Conservation (phyloP, 2,113 vertebrate species). For the Caloenas nicobarica region DNA sequence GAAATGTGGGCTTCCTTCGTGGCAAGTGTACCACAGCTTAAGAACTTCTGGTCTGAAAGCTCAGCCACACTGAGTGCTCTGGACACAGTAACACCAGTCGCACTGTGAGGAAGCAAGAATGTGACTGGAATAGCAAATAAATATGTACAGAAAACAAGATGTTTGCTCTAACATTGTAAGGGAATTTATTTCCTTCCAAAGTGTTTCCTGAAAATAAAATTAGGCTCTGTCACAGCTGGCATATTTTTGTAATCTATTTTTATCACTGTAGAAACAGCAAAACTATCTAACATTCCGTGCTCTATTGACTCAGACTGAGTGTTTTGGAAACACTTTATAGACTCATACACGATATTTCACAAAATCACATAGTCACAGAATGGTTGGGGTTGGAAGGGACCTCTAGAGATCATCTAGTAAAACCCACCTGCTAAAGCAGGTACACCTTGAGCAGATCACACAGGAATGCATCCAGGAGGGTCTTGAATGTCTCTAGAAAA, state of each 20-base stretch:
- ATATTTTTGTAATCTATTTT: slow-evolving; percentile 53
- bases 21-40: not conserved
- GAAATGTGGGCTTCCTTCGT: fast-evolving
- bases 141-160: not conserved
- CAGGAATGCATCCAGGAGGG: too few species aligned
- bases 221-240: not conserved
- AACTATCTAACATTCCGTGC: slow-evolving; percentile 20
- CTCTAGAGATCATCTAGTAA: too few species aligned
- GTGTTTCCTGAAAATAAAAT: slow-evolving; percentile 47
- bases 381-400: too few species aligned
- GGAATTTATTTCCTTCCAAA: not conserved
- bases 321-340: slow-evolving; percentile 8
- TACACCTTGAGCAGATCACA: too few species aligned
- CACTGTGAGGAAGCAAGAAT: not conserved
- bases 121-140: not conserved
- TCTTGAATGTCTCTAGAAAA: too few species aligned
- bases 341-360: not conserved
- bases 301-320: slow-evolving; percentile 40
- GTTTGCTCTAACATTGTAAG: not conserved
- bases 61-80: not conserved
- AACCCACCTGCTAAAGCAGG: too few species aligned
- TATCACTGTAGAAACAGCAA: slow-evolving; percentile 30
- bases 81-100: not conserved
- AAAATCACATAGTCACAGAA: too few species aligned
- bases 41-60: not conserved